phyloP scores from a whole-genome alignment of 2,113 vertebrate species.

The Cacatua alba region DNA sequence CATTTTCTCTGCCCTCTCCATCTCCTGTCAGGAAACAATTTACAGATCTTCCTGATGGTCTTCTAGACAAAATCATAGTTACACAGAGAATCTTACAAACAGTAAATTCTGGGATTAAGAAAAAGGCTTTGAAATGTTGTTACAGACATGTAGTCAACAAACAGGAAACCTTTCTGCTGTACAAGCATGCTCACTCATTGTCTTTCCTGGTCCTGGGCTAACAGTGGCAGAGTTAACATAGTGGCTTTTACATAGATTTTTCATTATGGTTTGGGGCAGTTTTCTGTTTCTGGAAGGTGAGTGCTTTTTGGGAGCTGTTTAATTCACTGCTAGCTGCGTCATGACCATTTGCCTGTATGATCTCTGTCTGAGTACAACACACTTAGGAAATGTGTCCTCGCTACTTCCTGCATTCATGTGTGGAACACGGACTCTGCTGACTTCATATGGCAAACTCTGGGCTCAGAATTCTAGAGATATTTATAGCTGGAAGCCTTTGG shows the following conservation, averaged over 20 bases:
- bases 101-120: not conserved
- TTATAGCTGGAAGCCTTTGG: not conserved
- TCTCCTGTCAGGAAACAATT: constrained; percentile 15
- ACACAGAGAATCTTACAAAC: not conserved
- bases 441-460: not conserved
- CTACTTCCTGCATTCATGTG: not conserved
- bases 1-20: constrained; percentile 31
- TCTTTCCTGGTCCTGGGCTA: not conserved
- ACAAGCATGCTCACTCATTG: not conserved
- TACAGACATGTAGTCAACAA: not conserved
- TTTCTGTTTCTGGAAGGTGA: not conserved
- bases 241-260: not conserved
- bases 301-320: not conserved
- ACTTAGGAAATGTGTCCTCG: not conserved
- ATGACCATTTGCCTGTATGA: not conserved
- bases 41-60: not conserved
- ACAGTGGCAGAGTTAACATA: not conserved
- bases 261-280: not conserved
- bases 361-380: accelerated
- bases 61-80: constrained; percentile 13
- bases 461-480: not conserved
- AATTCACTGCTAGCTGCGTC: not conserved
- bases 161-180: not conserved
- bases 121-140: not conserved
- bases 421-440: not conserved